A percentile compares a stretch with the other conserved stretches of the same genome.
These are phyloP conservation scores for Prietella phreatophila DNA, from an alignment of 2,113 vertebrate species.

Conservation along the genomic window DNA sequence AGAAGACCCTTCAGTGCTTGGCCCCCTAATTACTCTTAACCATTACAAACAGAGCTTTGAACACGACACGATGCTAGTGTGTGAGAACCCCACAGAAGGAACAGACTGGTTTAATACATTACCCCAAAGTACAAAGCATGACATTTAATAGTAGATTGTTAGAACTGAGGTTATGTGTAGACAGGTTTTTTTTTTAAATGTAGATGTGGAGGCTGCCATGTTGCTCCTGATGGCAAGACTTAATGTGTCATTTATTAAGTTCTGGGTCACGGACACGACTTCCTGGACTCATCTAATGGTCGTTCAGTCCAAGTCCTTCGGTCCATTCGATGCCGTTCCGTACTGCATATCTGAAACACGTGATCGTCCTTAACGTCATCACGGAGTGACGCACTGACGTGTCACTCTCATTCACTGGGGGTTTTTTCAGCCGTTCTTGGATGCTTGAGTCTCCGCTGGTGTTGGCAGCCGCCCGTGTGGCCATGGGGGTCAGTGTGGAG, in stretches of 20 bases:
- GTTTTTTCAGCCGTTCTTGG: conserved; percentile 42
- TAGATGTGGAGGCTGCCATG: neutral
- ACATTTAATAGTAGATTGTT: neutral
- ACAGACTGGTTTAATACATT: neutral
- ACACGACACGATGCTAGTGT: neutral
- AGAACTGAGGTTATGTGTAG: no score
- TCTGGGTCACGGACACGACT: neutral
- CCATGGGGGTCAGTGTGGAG: conserved; percentile 76
- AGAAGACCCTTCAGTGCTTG: no score
- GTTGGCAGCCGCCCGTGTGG: conserved; percentile 69
- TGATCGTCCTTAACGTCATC: neutral
- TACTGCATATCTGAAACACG: neutral
- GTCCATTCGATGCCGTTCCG: neutral
- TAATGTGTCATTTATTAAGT: neutral
- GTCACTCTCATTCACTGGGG: conserved; percentile 11
- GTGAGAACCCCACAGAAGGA: neutral
- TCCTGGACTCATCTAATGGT: neutral
- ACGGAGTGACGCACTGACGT: neutral
- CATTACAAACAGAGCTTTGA: neutral
- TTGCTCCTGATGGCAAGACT: neutral
- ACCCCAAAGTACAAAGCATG: neutral
- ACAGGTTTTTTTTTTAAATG: no score
- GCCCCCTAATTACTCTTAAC: neutral
- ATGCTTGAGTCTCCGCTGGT: conserved; percentile 39
- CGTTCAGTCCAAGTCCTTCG: neutral